Evolutionary conservation across 2,888 invertebrate genomes (phyloP), one percentile per base, ranked within the genome.

Genomic region (Drosophila bunnanda): DNA sequence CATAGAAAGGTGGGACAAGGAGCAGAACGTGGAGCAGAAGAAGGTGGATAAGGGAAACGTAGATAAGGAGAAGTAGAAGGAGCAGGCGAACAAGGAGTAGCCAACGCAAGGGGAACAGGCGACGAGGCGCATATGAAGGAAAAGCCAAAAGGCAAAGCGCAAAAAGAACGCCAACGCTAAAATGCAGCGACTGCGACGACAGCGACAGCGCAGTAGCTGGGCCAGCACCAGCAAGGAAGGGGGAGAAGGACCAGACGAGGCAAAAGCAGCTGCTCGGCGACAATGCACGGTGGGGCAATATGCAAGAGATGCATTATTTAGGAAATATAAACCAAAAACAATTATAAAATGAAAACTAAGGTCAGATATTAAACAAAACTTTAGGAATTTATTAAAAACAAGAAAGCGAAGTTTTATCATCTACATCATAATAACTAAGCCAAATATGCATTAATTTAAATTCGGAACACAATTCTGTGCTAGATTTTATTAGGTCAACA

Each of bases 151-250:
- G 69, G 82, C 82, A 78, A 81, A 88, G 76, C 65, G 77, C 80
- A 88, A 79, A 76, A 84, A 79, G 83, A 83, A 83, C 88, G 84
- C 88, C 85, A 84, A 88, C 85, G 82, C 87, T 75, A 81, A 88
- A 86, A 70, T 88, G 81, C 84, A 88, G 78, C 79, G 48, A 77
- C 77, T 58, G 55, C 71, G 62, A 52, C 61, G 50, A 48, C 48
- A 36, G 43, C 73, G 69, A 66, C 60, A 57, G 61, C 71, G 60
- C 67, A 57, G 57, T 57, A 46, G 56, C 50, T 52, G 50, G 39
- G 52, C 7, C 38, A 17, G 52, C 52, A 54, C 38, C 39, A 36
- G 48, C 43, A 50, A 22, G 39, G 39, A 56, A 30, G 67, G 36
- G 32, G 52, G 34, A 36, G 44, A 25, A 25, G 39, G 55, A 57